Conservation (phyloP, 2,113 vertebrate species). For the Sander lucioperca region DNA sequence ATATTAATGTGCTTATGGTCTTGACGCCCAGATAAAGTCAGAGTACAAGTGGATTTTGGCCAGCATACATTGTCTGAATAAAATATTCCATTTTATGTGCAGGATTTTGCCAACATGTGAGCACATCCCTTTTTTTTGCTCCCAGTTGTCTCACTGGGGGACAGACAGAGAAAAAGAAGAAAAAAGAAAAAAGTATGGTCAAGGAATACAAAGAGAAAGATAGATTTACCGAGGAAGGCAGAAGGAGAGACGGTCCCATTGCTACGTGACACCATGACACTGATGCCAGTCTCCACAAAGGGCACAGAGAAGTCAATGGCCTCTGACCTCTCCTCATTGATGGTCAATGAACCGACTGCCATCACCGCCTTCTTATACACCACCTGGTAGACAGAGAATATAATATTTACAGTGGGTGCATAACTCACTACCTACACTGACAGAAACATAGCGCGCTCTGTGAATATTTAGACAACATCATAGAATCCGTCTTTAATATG, state of each 20-base stretch:
- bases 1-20: slow-evolving; percentile 77
- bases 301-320: slow-evolving; percentile 98
- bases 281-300: slow-evolving; percentile 98
- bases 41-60: slow-evolving; percentile 64
- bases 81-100: slow-evolving; percentile 70
- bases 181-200: not conserved
- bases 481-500: slow-evolving; percentile 11
- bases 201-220: slow-evolving; percentile 1
- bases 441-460: slow-evolving; percentile 28
- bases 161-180: not conserved
- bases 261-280: slow-evolving; percentile 98
- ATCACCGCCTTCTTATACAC: slow-evolving; percentile 95
- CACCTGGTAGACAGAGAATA: slow-evolving; percentile 84
- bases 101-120: slow-evolving; percentile 47
- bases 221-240: slow-evolving; percentile 92
- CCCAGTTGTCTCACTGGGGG: slow-evolving; percentile 14
- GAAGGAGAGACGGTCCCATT: slow-evolving; percentile 98
- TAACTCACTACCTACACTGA: slow-evolving; percentile 4
- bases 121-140: slow-evolving; percentile 43
- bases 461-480: slow-evolving; percentile 54
- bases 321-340: slow-evolving; percentile 96
- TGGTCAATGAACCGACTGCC: slow-evolving; percentile 97
- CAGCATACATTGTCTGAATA: slow-evolving; percentile 56
- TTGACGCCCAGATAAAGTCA: slow-evolving; percentile 72
- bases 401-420: not conserved